Evolutionary conservation across 2,888 invertebrate species (phyloP), one percentile per base, ranked within the genome.

Genomic region (Molanna angustata): DNA sequence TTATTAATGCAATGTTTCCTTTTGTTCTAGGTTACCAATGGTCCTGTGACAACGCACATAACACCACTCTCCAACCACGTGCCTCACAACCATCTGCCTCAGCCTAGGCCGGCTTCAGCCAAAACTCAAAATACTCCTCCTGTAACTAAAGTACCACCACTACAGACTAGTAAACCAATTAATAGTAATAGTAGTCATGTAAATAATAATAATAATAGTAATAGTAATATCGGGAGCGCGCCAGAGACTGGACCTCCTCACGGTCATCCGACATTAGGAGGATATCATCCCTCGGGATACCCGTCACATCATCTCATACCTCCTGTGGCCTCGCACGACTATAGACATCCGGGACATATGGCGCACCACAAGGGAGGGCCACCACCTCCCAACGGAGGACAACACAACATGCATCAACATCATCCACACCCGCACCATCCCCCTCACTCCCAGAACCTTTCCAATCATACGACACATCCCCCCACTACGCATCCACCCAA

Each of bases 211-310:
- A 42, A 18, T 43, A 49, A 59, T 58, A 61, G 54, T 55, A 61
- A 57, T 59, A 49, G 42, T 20, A 46, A 45, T 19, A 42, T 32
- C 37, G 62, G 56, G 58, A 60, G 51, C 65, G 67, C 73, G 59
- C 73, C 76, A 63, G 75, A 76, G 66, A 77, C 78, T 64, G 72
- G 76, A 58, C 63, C 66, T 56, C 62, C 64, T 21, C 52, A 65
- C 68, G 62, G 64, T 52, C 61, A 58, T 44, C 72, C 74, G 57
- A 73, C 74, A 57, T 68, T 75, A 61, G 74, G 74, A 47, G 76
- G 75, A 64, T 76, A 73, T 67, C 70, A 74, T 42, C 76, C 73
- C 62, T 74, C 74, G 32, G 76, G 73, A 64, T 81, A 82, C 66
- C 80, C 80, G 64, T 80, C 80, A 67, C 81, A 73, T 21, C 59